Evolutionary conservation across 2,888 invertebrate species (phyloP).

Genomic region (Caenorhabditis becei): DNA sequence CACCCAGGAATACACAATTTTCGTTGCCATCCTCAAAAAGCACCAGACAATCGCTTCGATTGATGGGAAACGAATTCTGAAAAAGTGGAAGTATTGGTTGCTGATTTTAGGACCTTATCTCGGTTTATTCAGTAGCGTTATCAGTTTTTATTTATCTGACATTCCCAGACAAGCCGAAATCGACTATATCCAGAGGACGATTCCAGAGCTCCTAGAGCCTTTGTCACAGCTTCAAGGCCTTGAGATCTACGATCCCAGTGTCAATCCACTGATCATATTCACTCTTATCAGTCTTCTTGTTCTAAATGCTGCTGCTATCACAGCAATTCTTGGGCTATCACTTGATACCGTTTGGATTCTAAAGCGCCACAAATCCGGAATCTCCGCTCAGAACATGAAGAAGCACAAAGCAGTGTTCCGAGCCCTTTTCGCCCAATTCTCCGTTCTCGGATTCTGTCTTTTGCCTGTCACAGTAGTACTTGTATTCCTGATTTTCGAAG

Average conservation of each 20-base stretch:
- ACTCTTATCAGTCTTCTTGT: not conserved
- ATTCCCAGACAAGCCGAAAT: no score
- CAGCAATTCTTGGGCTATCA: not conserved
- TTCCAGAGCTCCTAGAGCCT: not conserved
- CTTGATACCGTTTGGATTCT: conserved; percentile 2
- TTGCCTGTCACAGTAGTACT: not conserved
- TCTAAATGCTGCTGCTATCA: not conserved
- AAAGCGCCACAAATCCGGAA: not conserved
- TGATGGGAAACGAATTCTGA: not conserved
- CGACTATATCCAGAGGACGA: not conserved
- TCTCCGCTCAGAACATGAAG: not conserved
- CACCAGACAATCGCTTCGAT: conserved; percentile 24
- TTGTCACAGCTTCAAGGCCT: not conserved
- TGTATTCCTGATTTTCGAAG: conserved; percentile 10
- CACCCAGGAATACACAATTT: conserved; percentile 11
- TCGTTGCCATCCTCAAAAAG: conserved; percentile 16
- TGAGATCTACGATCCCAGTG: conserved; percentile 19
- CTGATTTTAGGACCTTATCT: not conserved
- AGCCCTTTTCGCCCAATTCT: conserved; percentile 15
- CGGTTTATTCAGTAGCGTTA: no score
- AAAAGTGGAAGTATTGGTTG: not conserved
- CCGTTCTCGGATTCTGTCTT: conserved; percentile 18
- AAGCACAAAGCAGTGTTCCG: conserved; percentile 16
- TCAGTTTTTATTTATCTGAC: not conserved
- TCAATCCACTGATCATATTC: not conserved